Evolutionary conservation across 2,113 vertebrate genomes (phyloP), one percentile per base, ranked within the genome.

Genomic region (Penelope pileata): DNA sequence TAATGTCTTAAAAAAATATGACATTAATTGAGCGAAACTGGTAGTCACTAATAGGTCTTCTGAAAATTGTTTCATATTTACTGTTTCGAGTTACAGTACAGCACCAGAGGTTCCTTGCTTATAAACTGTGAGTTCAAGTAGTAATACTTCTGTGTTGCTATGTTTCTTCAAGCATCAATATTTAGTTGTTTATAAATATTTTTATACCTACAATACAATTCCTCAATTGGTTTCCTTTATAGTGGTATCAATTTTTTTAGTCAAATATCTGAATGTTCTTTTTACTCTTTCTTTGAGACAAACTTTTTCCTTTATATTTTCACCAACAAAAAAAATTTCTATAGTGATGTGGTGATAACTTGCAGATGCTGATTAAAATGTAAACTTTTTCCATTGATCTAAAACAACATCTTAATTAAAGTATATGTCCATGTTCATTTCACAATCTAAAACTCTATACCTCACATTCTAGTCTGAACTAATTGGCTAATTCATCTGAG

Each of bases 1-100:
- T 87, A 91, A 91, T 78, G 51, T 82, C 66, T 67, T 79, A 75
- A 78, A 45, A 92, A 75, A 84, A 68, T 23, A 64, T 91, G 72
- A 76, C 62, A 38, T 73, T 88, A 83, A 79, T 43, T 40, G 76
- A 88, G 63, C 91, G 36, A 56, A 81, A 56, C 36, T 82, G 54
- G 38, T 45, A 54, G 54, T 42, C 67, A 59, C 23, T 84, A 78
- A 45, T 5, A 48, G 40, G 8, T 68, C 36, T 53, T 74, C 63
- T 58, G 83, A 91, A 89, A 84, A 73, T 58, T 56, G 17, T 76
- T 92, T 76, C 12, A 2, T 17, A 29, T 59, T 77, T 84, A 29
- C 27, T 76, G 27, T 40, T 84, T 53, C 76, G 91, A 80, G 75
- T 70, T 66, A 72, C 11, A 47, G 22, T 76, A 32, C 8, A 76